Percentiles rank a stretch among this genome's conserved stretches.
Evolutionary conservation across 2,113 vertebrate genomes (phyloP).

Genomic region (Pangasianodon gigas): DNA sequence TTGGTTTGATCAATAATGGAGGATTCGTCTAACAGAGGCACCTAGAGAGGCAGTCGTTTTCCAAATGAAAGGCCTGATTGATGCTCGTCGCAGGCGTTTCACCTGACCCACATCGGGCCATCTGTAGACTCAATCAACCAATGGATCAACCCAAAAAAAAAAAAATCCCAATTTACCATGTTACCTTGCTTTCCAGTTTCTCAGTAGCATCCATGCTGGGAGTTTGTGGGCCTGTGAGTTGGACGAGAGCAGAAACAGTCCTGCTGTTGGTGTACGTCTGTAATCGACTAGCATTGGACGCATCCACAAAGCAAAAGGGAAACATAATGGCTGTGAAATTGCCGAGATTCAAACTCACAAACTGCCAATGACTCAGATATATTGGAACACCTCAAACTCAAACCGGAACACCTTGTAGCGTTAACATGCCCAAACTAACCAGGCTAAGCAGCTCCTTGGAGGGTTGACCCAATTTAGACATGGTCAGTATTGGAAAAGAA

Average conservation of each 20-base stretch:
- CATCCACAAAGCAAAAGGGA: background rate
- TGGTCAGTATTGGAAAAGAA: background rate
- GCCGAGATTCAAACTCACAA: background rate
- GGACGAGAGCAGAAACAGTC: background rate
- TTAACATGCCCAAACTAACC: background rate
- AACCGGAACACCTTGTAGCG: background rate
- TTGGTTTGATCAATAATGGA: constrained; percentile 3
- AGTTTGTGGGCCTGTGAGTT: background rate
- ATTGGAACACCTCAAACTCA: background rate
- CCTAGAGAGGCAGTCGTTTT: background rate
- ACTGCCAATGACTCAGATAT: background rate
- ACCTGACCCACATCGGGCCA: background rate
- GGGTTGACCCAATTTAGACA: background rate
- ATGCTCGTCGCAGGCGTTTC: constrained; percentile 11
- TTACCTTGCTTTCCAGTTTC: too few relatives aligned
- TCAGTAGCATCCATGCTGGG: background rate
- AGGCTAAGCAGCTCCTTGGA: background rate
- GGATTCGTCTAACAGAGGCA: constrained; percentile 31
- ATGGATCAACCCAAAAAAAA: background rate
- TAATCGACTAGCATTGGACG: too few relatives aligned
- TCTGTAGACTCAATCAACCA: background rate
- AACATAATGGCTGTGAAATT: too few relatives aligned
- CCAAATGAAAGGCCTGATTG: constrained; percentile 8
- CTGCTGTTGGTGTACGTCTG: too few relatives aligned
- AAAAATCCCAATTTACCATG: background rate